Base-by-base conservation (phyloP, 2,797 vertebrate genomes). In the Tapera naevia region DNA sequence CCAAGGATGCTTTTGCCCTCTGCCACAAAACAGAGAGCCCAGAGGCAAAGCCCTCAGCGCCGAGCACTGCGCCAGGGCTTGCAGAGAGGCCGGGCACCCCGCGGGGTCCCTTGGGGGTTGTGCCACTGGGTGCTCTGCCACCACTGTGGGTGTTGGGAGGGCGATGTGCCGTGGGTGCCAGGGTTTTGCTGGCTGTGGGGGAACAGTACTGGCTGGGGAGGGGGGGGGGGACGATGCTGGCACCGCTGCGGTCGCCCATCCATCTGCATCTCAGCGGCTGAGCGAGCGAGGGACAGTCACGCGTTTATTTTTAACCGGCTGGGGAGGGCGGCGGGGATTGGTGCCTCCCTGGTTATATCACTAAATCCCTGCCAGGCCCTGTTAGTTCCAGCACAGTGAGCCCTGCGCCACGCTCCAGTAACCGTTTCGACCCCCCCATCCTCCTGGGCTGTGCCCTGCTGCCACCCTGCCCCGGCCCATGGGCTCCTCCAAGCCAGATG, bases 271-370 rank as follows among this genome's bases (percentile, higher is more conserved):
- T 41, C 9, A 16, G 69, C 12, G 57, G 83, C 91, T 28, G 86
- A 85, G 86, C 53, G 14, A 91, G 39, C 53, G 14, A 92, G 93
- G 76, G 91, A 94, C 90, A 93, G 94, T 89, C 95, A 94, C 7
- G 50, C 71, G 30, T 97, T 96, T 97, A 97, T 97, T 97, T 97
- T 96, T 96, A 96, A 90, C 95, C 9, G 71, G 80, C 90, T 88
- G 90, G 83, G 95, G 91, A 89, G 84, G 91, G 74, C 73, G 58
- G 88, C 79, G 19, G 86, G 86, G 92, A 96, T 95, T 95, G 96
- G 96, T 95, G 93, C 93, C 93, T 96, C 89, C 92, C 89, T 88
- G 95, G 92, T 96, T 97, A 96, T 97, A 96, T 96, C 96, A 97
- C 95, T 95, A 96, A 97, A 97, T 96, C 93, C 96, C 96, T 93